Base-by-base conservation (phyloP, 2,797 vertebrate species). In the Hypotaenidia philippensis region DNA sequence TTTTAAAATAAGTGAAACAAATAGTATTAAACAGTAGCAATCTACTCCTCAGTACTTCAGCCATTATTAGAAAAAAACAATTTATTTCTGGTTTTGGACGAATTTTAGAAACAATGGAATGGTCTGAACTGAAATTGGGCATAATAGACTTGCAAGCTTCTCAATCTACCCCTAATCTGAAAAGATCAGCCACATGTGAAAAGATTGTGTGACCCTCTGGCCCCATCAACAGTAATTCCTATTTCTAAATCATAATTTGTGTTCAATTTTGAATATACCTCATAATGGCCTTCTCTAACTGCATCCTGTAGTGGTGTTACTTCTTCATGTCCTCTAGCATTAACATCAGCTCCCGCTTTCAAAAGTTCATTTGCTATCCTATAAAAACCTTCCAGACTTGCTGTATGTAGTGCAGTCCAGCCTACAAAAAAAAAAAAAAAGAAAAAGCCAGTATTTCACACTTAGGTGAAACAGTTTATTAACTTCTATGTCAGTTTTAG, bases 321-420 rank as follows among this genome's bases (percentile, higher is more conserved):
- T 86, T 97, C 95, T 68, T 97, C 64, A 61, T 44, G 66, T 94
- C 97, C 97, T 80, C 69, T 93, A 93, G 93, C 88, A 96, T 98
- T 98, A 70, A 98, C 98, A 90, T 97, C 83, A 71, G 98, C 98
- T 94, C 98, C 98, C 65, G 98, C 98, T 97, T 98, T 95, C 83
- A 98, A 71, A 44, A 99, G 97, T 44, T 94, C 96, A 88, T 90
- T 95, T 83, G 95, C 97, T 96, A 95, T 95, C 14, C 5, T 21
- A 79, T 97, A 98, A 92, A 82, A 96, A 36, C 97, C 98, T 83
- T 89, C 81, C 27, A 94, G 11, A 63, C 98, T 98, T 74, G 98
- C 98, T 94, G 95, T 96, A 84, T 99, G 98, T 65, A 99, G 96
- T 21, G 98, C 97, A 68, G 98, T 98, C 98, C 98, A 98, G 63